Conservation (phyloP, 2,113 vertebrate species). For the Macquaria australasica region DNA sequence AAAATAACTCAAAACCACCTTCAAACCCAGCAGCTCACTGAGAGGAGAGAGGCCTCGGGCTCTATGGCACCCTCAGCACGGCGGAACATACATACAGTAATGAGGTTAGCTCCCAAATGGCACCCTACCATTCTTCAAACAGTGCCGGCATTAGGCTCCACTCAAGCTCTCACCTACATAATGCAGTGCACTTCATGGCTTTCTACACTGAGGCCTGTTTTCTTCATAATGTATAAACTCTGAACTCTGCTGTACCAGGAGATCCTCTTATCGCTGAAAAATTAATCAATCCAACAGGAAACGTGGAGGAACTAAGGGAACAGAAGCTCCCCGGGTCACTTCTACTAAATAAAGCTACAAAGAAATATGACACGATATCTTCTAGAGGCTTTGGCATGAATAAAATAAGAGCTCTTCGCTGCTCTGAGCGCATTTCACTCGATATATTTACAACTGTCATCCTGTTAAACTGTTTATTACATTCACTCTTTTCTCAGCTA, state of each 20-base stretch:
- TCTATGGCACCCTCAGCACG: conserved; percentile 24
- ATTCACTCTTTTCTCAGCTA: conserved; percentile 51
- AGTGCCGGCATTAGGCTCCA: not conserved
- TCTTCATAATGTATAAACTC: conserved; percentile 53
- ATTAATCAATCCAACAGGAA: conserved; percentile 29
- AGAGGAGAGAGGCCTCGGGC: conserved; percentile 48
- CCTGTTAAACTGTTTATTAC: conserved; percentile 32
- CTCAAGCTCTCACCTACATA: conserved; percentile 44
- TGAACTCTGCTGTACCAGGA: conserved; percentile 14
- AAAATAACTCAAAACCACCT: conserved; percentile 63
- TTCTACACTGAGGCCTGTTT: conserved; percentile 22
- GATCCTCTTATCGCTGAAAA: conserved; percentile 19
- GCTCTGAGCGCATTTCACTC: conserved; percentile 37
- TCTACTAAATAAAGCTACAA: conserved; percentile 24
- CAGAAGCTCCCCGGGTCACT: not conserved
- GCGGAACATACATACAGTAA: conserved; percentile 60
- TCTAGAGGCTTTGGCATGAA: not conserved
- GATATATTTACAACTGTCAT: conserved; percentile 52
- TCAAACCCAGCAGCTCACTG: conserved; percentile 35
- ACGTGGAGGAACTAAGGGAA: not conserved
- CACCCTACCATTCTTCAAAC: conserved; percentile 25
- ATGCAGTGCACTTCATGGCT: conserved; percentile 31
- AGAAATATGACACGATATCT: conserved; percentile 42
- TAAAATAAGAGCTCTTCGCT: conserved; percentile 44
- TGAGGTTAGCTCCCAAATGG: conserved; percentile 60